Conservation (phyloP, 2,113 vertebrate genomes). For the Anguilla rostrata region DNA sequence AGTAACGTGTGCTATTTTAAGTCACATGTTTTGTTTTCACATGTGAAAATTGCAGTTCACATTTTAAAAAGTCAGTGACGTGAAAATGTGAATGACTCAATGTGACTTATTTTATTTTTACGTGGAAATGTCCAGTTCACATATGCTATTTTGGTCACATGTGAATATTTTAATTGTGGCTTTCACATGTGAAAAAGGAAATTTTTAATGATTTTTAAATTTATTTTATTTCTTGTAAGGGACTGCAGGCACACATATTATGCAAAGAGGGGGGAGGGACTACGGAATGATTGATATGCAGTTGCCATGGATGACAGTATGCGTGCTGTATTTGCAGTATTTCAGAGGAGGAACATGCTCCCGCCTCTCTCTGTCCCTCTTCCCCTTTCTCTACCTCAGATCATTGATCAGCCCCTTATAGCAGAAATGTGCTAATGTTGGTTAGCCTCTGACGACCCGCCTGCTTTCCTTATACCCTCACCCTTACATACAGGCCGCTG, state of each 20-base stretch:
- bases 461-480: constrained; percentile 8
- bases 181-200: too few relatives aligned
- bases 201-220: too few relatives aligned
- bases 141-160: too few relatives aligned
- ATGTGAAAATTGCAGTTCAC: too few relatives aligned
- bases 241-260: neutral
- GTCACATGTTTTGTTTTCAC: too few relatives aligned
- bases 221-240: neutral
- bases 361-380: constrained; percentile 24
- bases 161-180: too few relatives aligned
- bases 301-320: constrained; percentile 4
- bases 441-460: constrained; percentile 16
- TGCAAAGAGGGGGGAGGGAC: neutral
- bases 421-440: constrained; percentile 37
- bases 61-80: too few relatives aligned
- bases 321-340: constrained; percentile 28
- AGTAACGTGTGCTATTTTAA: too few relatives aligned
- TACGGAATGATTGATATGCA: neutral
- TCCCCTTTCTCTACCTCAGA: constrained; percentile 71
- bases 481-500: too few relatives aligned
- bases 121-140: neutral
- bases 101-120: too few relatives aligned
- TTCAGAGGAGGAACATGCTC: constrained; percentile 47
- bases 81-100: neutral
- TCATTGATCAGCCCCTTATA: constrained; percentile 34